Evolutionary conservation across 2,888 invertebrate genomes (phyloP).

Genomic region (Diachrysia chrysitis): DNA sequence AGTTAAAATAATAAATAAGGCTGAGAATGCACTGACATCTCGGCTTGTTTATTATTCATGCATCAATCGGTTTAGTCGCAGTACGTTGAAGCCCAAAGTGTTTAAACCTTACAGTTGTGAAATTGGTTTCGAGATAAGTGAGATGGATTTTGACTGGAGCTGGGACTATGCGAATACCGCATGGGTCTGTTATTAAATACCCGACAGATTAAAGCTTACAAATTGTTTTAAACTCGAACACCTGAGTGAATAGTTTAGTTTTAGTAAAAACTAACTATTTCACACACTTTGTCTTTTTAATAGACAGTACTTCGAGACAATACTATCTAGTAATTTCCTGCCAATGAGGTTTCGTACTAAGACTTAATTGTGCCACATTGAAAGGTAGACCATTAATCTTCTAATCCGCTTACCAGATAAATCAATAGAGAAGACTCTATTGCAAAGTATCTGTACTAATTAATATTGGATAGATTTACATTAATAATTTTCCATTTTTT

Average conservation of each 20-base stretch:
- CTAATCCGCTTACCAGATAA: background rate
- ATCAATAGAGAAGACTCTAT: background rate
- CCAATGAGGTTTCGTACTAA: background rate
- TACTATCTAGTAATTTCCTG: too few relatives aligned
- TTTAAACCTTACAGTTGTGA: constrained; percentile 40
- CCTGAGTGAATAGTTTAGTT: too few relatives aligned
- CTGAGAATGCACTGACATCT: constrained; percentile 31
- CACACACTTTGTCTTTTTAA: too few relatives aligned
- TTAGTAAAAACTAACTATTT: too few relatives aligned
- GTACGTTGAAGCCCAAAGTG: constrained; percentile 37
- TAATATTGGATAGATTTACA: too few relatives aligned
- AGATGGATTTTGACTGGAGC: constrained; percentile 34
- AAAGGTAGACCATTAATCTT: background rate
- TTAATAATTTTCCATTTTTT: too few relatives aligned
- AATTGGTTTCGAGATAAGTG: constrained; percentile 44
- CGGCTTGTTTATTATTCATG: constrained; percentile 47
- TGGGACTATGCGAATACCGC: background rate
- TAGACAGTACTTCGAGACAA: too few relatives aligned
- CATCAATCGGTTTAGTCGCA: constrained; percentile 41
- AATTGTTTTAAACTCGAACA: too few relatives aligned
- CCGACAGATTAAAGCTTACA: too few relatives aligned
- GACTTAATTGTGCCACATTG: background rate
- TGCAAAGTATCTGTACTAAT: constrained; percentile 4
- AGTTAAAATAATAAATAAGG: constrained; percentile 44
- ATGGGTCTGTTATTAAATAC: constrained; percentile 16